Evolutionary conservation across 2,888 invertebrate species (phyloP).

Genomic region (Fabriciana adippe): DNA sequence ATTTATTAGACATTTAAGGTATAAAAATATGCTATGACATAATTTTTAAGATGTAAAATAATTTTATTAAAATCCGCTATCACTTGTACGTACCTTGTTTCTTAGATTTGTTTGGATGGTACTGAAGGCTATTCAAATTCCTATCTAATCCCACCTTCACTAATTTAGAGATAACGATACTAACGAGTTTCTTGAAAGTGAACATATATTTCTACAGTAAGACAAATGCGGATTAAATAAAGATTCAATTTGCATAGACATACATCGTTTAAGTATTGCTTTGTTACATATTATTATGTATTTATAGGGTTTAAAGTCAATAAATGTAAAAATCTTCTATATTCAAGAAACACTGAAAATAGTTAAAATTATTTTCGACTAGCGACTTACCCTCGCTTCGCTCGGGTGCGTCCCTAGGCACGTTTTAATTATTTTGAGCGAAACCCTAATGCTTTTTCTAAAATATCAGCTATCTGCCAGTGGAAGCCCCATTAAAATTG

Average conservation of each 20-base stretch:
- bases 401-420: too few species aligned
- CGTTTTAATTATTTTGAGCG: too few species aligned
- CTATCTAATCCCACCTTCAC: constrained; percentile 55
- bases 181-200: constrained; percentile 46
- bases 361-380: too few species aligned
- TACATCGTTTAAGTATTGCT: neutral
- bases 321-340: too few species aligned
- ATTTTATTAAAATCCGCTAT: constrained; percentile 3
- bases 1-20: too few species aligned
- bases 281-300: too few species aligned
- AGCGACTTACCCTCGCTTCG: too few species aligned
- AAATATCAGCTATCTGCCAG: too few species aligned
- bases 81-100: constrained; percentile 19
- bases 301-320: too few species aligned
- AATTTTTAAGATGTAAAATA: neutral
- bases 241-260: constrained; percentile 51
- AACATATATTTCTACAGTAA: constrained; percentile 49
- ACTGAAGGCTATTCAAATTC: constrained; percentile 46
- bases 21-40: neutral
- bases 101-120: constrained; percentile 22
- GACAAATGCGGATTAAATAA: constrained; percentile 45
- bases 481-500: too few species aligned
- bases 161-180: constrained; percentile 63
- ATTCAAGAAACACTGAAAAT: too few species aligned
- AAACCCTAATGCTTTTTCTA: too few species aligned